Conservation (phyloP, 2,113 vertebrate genomes). For the Hiodon alosoides region DNA sequence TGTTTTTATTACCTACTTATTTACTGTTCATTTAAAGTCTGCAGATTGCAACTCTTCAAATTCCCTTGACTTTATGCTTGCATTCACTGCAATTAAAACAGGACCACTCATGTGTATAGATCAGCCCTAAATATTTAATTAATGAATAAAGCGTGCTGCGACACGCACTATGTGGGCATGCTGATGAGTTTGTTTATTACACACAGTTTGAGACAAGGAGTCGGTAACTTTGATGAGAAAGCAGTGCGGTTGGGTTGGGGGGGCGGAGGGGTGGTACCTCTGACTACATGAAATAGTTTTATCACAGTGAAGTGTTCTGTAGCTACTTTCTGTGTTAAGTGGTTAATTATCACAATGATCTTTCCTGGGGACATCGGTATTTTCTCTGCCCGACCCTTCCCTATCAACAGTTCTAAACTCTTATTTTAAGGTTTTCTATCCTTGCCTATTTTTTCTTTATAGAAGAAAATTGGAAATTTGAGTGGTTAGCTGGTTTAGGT, state of each 20-base stretch:
- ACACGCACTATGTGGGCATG: slow-evolving; percentile 44
- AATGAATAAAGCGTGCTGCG: slow-evolving; percentile 57
- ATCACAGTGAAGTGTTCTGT: neutral
- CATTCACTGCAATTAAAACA: slow-evolving; percentile 73
- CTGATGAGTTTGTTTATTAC: slow-evolving; percentile 55
- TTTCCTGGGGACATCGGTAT: too few species aligned
- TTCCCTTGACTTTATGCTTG: slow-evolving; percentile 58
- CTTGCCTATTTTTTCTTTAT: too few species aligned
- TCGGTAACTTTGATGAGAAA: neutral
- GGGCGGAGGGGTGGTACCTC: neutral
- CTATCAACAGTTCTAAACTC: too few species aligned
- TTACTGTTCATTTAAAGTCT: slow-evolving; percentile 55
- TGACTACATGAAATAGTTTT: neutral
- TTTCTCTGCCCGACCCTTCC: too few species aligned
- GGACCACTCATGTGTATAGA: slow-evolving; percentile 58
- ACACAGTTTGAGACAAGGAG: slow-evolving; percentile 10
- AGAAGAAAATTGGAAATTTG: too few species aligned
- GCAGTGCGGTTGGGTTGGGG: neutral
- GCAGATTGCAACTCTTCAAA: slow-evolving; percentile 58
- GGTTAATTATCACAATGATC: too few species aligned
- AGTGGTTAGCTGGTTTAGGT: too few species aligned
- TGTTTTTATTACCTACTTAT: slow-evolving; percentile 56
- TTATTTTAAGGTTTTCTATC: too few species aligned
- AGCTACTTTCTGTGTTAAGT: neutral
- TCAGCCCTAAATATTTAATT: slow-evolving; percentile 69